phyloP scores from a whole-genome alignment of 2,113 vertebrate genomes.

The Sphyrna mokarran region DNA sequence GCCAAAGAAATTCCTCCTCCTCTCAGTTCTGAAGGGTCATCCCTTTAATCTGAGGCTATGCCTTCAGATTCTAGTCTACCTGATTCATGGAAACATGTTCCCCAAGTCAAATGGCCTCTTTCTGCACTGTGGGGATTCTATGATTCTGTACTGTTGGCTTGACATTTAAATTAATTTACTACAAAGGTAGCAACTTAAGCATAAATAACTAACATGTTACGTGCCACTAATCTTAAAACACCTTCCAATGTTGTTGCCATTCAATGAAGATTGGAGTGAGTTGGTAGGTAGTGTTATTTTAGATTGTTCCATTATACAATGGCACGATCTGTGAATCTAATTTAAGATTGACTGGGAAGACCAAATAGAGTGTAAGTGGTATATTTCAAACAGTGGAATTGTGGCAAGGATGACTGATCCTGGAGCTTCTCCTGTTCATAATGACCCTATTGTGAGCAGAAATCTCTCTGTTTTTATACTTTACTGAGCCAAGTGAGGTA shows the following conservation, averaged over 20 bases:
- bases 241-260: not conserved
- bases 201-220: not conserved
- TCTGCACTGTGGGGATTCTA: no score
- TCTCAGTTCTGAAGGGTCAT: no score
- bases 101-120: no score
- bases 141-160: no score
- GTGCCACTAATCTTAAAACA: not conserved
- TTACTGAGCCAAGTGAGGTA: no score
- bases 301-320: not conserved
- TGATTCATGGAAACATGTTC: no score
- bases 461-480: not conserved
- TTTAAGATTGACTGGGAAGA: not conserved
- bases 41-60: no score
- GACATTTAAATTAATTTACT: no score
- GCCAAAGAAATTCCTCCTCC: no score
- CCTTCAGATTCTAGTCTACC: no score
- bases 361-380: not conserved
- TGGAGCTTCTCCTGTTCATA: not conserved
- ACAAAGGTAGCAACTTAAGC: not conserved
- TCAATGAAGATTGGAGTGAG: not conserved
- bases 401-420: not conserved
- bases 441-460: not conserved
- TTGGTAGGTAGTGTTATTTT: not conserved
- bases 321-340: not conserved
- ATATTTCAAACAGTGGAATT: not conserved